A percentile compares a stretch with the other conserved stretches of the same genome.
These are phyloP conservation scores for Heterochromis multidens DNA, from an alignment of 2,113 vertebrate genomes.

Conservation along the genomic window DNA sequence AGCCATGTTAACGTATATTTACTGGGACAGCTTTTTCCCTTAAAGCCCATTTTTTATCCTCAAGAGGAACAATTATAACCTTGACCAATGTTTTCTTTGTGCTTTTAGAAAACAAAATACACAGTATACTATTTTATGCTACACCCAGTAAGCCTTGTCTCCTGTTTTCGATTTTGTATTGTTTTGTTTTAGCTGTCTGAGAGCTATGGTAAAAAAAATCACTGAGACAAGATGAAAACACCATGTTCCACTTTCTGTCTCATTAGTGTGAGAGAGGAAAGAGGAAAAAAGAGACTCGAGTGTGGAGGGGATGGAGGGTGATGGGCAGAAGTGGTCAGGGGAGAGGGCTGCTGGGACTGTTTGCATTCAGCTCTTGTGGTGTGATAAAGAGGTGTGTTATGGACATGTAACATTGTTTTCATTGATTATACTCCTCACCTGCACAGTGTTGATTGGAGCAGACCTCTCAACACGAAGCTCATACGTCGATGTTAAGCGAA, in stretches of 20 bases:
- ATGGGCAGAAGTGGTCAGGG: background rate
- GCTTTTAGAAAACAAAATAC: background rate
- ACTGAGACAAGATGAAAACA: background rate
- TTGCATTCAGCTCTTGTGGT: slow-evolving; percentile 27
- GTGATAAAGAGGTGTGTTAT: slow-evolving; percentile 34
- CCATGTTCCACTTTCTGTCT: slow-evolving; percentile 1
- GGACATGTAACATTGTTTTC: slow-evolving; percentile 41
- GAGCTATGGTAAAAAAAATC: background rate
- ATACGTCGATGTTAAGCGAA: slow-evolving; percentile 38
- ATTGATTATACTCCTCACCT: slow-evolving; percentile 23
- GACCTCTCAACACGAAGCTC: slow-evolving; percentile 6
- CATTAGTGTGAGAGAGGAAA: slow-evolving; percentile 8
- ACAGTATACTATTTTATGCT: no score
- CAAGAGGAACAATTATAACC: background rate
- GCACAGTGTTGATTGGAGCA: slow-evolving; percentile 21
- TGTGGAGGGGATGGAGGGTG: background rate
- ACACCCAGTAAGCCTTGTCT: background rate
- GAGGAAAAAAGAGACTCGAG: background rate
- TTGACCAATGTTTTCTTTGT: background rate
- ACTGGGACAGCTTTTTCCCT: background rate
- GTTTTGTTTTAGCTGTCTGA: background rate
- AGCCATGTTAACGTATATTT: background rate
- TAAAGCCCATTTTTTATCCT: background rate
- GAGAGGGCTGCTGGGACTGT: background rate
- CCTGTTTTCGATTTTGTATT: background rate